phyloP scores from a whole-genome alignment of 1,140 invertebrate species.

The Zaprionus davidi region DNA sequence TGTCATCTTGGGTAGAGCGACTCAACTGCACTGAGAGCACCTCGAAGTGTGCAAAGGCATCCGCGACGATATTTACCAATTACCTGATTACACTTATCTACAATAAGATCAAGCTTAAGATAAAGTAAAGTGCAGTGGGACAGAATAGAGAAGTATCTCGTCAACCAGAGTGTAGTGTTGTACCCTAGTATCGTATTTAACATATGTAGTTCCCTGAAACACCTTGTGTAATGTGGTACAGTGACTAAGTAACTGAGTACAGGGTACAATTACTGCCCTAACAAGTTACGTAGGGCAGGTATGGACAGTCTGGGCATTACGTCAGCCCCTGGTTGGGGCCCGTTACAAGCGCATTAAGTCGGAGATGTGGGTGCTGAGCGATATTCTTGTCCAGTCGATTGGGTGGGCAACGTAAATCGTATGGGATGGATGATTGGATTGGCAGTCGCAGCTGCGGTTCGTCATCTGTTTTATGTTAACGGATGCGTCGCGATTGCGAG shows the following conservation, averaged over 20 bases:
- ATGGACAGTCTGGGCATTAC: background rate
- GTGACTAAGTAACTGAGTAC: background rate
- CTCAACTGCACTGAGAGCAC: conserved; percentile 27
- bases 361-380: background rate
- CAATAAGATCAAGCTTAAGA: background rate
- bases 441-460: conserved; percentile 71
- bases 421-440: conserved; percentile 42
- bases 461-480: conserved; percentile 80
- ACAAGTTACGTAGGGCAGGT: background rate
- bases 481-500: conserved; percentile 51
- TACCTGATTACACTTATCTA: conserved; percentile 26
- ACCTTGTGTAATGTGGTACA: background rate
- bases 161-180: background rate
- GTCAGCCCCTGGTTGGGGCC: background rate
- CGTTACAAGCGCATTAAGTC: background rate
- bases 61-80: conserved; percentile 1
- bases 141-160: background rate
- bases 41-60: background rate
- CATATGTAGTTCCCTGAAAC: background rate
- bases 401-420: conserved; percentile 21
- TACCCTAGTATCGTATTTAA: background rate
- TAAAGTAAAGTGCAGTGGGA: background rate
- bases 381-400: conserved; percentile 39
- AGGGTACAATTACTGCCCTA: background rate
- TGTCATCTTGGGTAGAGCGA: conserved; percentile 26